phyloP scores from a whole-genome alignment of 2,113 vertebrate species.

The Heloderma charlesbogerti region DNA sequence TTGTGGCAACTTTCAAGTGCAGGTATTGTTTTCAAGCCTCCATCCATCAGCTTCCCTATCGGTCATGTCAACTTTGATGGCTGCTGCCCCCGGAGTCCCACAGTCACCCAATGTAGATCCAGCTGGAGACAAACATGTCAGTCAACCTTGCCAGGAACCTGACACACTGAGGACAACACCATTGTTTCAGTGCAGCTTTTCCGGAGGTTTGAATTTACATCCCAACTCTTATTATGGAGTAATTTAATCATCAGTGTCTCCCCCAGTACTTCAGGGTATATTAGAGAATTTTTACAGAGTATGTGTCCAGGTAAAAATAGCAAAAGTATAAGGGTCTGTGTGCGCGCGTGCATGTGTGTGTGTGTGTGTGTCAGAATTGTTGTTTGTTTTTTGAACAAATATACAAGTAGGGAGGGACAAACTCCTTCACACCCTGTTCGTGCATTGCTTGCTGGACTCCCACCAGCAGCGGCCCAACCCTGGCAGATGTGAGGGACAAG shows the following conservation, averaged over 20 bases:
- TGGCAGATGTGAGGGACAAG: too few relatives aligned
- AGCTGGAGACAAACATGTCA: constrained; percentile 20
- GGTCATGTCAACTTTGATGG: constrained; percentile 42
- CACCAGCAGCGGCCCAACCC: too few relatives aligned
- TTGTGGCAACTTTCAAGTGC: neutral
- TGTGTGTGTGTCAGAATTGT: too few relatives aligned
- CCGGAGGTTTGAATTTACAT: constrained; percentile 24
- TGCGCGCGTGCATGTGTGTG: too few relatives aligned
- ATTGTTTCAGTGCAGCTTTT: neutral
- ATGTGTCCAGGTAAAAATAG: neutral
- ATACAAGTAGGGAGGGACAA: too few relatives aligned
- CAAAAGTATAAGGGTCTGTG: neutral
- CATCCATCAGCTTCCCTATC: constrained; percentile 13
- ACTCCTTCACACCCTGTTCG: too few relatives aligned
- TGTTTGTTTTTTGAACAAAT: neutral
- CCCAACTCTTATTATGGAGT: neutral
- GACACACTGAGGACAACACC: neutral
- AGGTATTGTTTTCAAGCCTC: neutral
- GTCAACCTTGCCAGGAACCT: neutral
- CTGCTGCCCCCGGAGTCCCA: neutral
- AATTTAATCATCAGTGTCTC: neutral
- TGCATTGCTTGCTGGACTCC: too few relatives aligned
- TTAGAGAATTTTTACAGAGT: neutral
- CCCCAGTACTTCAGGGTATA: neutral
- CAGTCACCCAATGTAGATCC: constrained; percentile 12